Evolutionary conservation across 1,140 invertebrate genomes (phyloP).

Genomic region (Micrasema longulum): DNA sequence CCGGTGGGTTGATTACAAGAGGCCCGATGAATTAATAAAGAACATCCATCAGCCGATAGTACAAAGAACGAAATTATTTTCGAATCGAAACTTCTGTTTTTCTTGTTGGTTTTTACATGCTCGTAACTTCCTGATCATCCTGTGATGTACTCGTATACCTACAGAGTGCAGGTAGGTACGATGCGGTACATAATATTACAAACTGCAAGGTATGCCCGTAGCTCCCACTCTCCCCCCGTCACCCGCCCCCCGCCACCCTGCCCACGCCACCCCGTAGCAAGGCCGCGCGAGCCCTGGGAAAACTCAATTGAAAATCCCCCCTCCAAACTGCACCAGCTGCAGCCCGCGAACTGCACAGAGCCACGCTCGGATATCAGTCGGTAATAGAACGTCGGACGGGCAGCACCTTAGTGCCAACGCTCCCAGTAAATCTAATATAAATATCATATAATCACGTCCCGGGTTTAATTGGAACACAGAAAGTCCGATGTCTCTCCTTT

Average conservation of each 20-base stretch:
- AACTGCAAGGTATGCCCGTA: too few species aligned
- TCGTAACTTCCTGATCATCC: too few species aligned
- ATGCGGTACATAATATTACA: too few species aligned
- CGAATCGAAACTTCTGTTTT: too few species aligned
- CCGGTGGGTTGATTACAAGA: too few species aligned
- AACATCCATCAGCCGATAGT: too few species aligned
- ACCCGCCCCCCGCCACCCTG: neutral
- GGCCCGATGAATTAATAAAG: too few species aligned
- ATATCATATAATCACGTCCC: neutral
- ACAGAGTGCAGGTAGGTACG: too few species aligned
- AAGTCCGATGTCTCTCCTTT: neutral
- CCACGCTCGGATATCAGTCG: neutral
- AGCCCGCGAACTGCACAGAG: neutral
- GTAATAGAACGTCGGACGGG: neutral
- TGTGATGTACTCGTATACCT: too few species aligned
- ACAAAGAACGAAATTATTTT: too few species aligned
- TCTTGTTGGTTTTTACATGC: too few species aligned
- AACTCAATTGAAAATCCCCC: neutral
- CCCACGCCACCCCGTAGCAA: neutral
- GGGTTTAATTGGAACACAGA: neutral
- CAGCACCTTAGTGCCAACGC: neutral
- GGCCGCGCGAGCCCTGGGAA: slow-evolving; percentile 1
- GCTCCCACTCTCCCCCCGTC: neutral
- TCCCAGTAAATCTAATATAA: too few species aligned
- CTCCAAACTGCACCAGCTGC: neutral